Evolutionary conservation across 2,797 vertebrate species (phyloP).

Genomic region (Balearica regulorum): DNA sequence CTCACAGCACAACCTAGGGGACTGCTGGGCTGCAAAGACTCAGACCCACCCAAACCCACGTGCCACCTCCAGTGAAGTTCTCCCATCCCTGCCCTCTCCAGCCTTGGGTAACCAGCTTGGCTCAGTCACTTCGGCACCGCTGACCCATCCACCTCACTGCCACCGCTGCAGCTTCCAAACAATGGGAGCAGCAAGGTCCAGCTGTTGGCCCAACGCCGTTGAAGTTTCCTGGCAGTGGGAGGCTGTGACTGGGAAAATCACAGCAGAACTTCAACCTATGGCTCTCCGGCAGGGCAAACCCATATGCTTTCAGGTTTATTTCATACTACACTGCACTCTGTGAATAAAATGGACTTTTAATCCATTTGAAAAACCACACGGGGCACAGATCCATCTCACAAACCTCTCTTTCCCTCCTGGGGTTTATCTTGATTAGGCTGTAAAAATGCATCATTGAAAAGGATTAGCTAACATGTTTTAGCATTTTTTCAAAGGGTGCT

Average conservation of each 20-base stretch:
- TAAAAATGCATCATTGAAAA: constrained; percentile 56
- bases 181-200: not conserved
- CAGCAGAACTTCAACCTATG: not conserved
- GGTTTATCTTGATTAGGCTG: constrained; percentile 62
- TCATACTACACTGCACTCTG: constrained; percentile 62
- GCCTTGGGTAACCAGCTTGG: not conserved
- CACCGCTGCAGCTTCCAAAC: not conserved
- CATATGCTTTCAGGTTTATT: constrained; percentile 49
- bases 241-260: not conserved
- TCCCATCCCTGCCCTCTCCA: not conserved
- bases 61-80: not conserved
- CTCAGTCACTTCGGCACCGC: not conserved
- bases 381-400: constrained; percentile 42
- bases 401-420: constrained; percentile 58
- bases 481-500: constrained; percentile 19
- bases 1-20: not conserved
- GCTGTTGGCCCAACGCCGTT: not conserved
- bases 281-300: not conserved
- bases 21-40: not conserved
- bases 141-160: not conserved
- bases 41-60: not conserved
- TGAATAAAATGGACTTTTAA: constrained; percentile 64
- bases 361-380: constrained; percentile 55
- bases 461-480: constrained; percentile 29
- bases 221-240: not conserved